phyloP scores from a whole-genome alignment of 2,888 invertebrate species.

The Caenorhabditis sp. region DNA sequence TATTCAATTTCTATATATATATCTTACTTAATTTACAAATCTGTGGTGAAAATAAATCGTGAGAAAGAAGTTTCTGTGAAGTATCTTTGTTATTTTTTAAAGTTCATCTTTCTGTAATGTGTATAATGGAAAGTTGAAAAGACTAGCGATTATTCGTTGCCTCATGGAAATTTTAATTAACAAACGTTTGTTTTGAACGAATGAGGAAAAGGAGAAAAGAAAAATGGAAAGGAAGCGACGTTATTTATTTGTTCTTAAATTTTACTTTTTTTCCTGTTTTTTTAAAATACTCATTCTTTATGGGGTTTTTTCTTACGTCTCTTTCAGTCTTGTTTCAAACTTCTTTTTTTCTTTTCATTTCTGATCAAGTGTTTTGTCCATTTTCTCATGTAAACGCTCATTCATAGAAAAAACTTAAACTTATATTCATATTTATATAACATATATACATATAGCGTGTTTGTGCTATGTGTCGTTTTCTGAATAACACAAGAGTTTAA shows the following conservation, averaged over 20 bases:
- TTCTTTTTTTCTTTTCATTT: background rate
- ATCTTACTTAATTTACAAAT: no score
- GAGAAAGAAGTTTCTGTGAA: background rate
- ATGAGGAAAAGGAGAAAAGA: slow-evolving; percentile 3
- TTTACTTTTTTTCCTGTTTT: background rate
- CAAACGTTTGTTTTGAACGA: slow-evolving; percentile 33
- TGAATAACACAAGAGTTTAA: slow-evolving; percentile 1
- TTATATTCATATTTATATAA: background rate
- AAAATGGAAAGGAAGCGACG: background rate
- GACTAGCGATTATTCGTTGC: background rate
- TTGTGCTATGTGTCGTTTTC: background rate
- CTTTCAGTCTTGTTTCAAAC: background rate
- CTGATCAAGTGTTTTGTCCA: background rate
- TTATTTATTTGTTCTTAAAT: slow-evolving; percentile 3
- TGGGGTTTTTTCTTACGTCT: background rate
- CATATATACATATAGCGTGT: background rate
- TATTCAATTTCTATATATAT: no score
- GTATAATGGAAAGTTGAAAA: background rate
- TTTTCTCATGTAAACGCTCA: slow-evolving; percentile 3
- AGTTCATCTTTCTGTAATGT: no score
- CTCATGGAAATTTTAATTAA: slow-evolving; percentile 29
- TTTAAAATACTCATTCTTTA: background rate
- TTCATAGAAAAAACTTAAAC: no score
- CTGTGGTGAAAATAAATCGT: background rate
- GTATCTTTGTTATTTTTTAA: no score